A percentile compares a stretch with the other conserved stretches of the same genome.
phyloP scores from a whole-genome alignment of 1,140 invertebrate genomes.

The Dolichoris vasculosae region DNA sequence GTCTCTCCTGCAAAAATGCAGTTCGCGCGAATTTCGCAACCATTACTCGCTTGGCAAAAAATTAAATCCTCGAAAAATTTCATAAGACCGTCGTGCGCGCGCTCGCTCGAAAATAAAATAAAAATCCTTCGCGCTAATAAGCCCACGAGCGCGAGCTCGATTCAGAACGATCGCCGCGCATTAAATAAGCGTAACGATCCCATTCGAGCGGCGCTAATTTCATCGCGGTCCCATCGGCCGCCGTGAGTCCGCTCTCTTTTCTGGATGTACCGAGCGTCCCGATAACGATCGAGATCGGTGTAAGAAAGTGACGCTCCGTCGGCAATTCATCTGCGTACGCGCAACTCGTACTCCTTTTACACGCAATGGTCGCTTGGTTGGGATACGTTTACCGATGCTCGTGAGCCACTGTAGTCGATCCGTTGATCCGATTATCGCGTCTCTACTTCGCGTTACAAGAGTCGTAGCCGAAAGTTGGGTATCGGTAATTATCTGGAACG shows the following conservation, averaged over 20 bases:
- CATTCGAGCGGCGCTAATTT: slow-evolving; percentile 35
- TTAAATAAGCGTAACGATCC: slow-evolving; percentile 40
- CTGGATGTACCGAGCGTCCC: not conserved
- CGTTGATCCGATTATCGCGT: not conserved
- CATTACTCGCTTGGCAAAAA: not conserved
- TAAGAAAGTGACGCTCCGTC: not conserved
- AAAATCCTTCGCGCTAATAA: slow-evolving; percentile 30
- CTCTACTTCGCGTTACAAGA: not conserved
- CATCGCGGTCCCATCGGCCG: slow-evolving; percentile 3
- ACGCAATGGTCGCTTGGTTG: not conserved
- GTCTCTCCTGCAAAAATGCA: not conserved
- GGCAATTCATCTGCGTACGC: not conserved
- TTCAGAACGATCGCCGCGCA: slow-evolving; percentile 14
- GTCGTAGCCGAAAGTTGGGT: not conserved
- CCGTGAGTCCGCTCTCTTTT: slow-evolving; percentile 20
- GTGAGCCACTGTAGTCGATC: not conserved
- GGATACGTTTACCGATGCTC: not conserved
- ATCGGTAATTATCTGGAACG: not conserved
- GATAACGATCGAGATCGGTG: not conserved
- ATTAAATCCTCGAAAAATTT: slow-evolving; percentile 20
- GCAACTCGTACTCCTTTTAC: not conserved
- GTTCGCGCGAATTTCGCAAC: not conserved
- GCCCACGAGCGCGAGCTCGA: not conserved
- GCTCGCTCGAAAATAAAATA: not conserved
- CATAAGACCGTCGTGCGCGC: slow-evolving; percentile 14